Evolutionary conservation across 2,113 vertebrate species (phyloP), one percentile per base, ranked within the genome.

Genomic region (Labeo catla): DNA sequence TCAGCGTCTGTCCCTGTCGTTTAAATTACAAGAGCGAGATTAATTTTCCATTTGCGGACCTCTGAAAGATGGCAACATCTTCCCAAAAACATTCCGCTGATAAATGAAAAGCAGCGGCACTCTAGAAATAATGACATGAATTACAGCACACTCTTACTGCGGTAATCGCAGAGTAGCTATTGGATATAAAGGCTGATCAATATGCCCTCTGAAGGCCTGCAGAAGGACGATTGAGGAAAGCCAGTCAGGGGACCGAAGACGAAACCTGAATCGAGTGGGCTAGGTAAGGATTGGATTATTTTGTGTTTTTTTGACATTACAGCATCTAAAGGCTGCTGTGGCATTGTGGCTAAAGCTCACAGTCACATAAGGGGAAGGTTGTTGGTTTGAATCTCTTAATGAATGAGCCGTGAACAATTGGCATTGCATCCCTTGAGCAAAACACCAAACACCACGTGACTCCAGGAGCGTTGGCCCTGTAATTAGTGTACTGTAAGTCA

Each of bases 41-140:
- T 79, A 83, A 87, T 90, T 86, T 84, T 54, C 87, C 81, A 83
- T 87, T 88, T 83, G 45, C 73, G 84, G 47, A 74, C 50, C 57
- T 85, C 81, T 88, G 89, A 89, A 87, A 88, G 88, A 89, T 89
- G 86, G 86, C 87, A 81, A 47, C 85, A 34, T 89, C 79, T 76
- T 80, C 73, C 87, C 70, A 57, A 78, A 84, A 89, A 86, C 86
- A 66, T 76, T 88, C 68, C 1, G 11, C 84, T 86, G 89, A 90
- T 89, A 85, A 88, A 90, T 91, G 86, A 89, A 90, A 59, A 61
- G 52, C 49, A 52, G 81, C 13, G 74, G 70, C 45, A 77, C 23
- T 68, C 23, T 76, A 70, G 63, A 78, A 86, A 82, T 87, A 85
- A 86, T 85, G 74, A 63, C 78, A 70, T 88, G 85, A 88, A 89